phyloP scores from a whole-genome alignment of 1,140 invertebrate genomes.

The Drosophila ambigua region DNA sequence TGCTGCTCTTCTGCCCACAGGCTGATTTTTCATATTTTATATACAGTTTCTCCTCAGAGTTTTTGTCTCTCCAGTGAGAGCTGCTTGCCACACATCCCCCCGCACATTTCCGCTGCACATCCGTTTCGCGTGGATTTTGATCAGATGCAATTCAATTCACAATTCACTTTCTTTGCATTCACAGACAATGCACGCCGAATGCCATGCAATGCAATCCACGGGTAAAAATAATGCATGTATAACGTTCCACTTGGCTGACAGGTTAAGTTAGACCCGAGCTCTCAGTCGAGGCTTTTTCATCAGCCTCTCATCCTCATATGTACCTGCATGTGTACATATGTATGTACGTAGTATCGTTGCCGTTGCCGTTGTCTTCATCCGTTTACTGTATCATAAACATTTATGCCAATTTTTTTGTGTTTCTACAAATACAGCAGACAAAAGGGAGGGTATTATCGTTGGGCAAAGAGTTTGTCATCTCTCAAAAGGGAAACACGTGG shows the following conservation, averaged over 20 bases:
- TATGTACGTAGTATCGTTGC: slow-evolving; percentile 9
- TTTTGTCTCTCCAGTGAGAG: slow-evolving; percentile 15
- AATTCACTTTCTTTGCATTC: slow-evolving; percentile 33
- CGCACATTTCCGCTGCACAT: slow-evolving; percentile 57
- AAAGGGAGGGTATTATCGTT: too few relatives aligned
- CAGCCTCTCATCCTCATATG: slow-evolving; percentile 48
- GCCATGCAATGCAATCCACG: slow-evolving; percentile 6
- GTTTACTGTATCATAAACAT: slow-evolving; percentile 76
- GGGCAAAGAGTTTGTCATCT: too few relatives aligned
- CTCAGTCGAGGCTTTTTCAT: slow-evolving; percentile 44
- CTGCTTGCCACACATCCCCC: neutral
- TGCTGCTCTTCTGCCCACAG: slow-evolving; percentile 3
- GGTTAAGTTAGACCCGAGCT: slow-evolving; percentile 8
- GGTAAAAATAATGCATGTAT: slow-evolving; percentile 38
- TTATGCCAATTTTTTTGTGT: slow-evolving; percentile 55
- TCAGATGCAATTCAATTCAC: slow-evolving; percentile 73
- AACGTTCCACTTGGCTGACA: slow-evolving; percentile 70
- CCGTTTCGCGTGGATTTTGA: slow-evolving; percentile 66
- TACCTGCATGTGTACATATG: too few relatives aligned
- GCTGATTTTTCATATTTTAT: slow-evolving; percentile 46
- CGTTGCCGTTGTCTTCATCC: slow-evolving; percentile 47
- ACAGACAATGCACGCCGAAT: slow-evolving; percentile 47
- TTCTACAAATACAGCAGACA: neutral
- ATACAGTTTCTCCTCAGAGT: slow-evolving; percentile 41
- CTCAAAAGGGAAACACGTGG: too few relatives aligned